phyloP scores from a whole-genome alignment of 2,113 vertebrate genomes.

The Cichladusa arquata region DNA sequence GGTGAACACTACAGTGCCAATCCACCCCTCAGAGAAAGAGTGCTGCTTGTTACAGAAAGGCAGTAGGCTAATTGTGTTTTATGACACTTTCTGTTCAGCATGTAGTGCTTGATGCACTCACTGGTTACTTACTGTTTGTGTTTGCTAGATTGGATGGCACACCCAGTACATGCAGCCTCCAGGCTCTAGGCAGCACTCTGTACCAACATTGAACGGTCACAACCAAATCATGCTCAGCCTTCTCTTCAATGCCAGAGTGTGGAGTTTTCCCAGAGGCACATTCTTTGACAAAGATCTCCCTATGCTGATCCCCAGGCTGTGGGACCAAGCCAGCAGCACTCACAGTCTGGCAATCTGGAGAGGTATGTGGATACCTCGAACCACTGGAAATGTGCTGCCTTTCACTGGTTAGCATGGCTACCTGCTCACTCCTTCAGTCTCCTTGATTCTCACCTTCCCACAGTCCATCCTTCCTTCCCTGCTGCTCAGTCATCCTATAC shows the following conservation, averaged over 20 bases:
- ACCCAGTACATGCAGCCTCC: neutral
- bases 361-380: neutral
- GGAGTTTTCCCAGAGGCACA: neutral
- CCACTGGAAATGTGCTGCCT: neutral
- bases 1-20: neutral
- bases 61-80: neutral
- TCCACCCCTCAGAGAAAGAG: neutral
- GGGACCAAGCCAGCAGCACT: neutral
- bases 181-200: neutral
- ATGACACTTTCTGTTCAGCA: neutral
- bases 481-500: rapidly evolving
- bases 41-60: neutral
- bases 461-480: neutral
- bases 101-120: neutral
- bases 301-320: neutral
- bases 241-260: neutral
- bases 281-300: neutral
- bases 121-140: neutral
- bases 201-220: neutral
- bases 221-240: neutral
- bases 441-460: neutral
- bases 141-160: neutral
- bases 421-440: neutral
- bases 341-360: neutral
- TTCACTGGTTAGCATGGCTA: neutral